Evolutionary conservation across 2,113 vertebrate genomes (phyloP).

Genomic region (Charina bottae): DNA sequence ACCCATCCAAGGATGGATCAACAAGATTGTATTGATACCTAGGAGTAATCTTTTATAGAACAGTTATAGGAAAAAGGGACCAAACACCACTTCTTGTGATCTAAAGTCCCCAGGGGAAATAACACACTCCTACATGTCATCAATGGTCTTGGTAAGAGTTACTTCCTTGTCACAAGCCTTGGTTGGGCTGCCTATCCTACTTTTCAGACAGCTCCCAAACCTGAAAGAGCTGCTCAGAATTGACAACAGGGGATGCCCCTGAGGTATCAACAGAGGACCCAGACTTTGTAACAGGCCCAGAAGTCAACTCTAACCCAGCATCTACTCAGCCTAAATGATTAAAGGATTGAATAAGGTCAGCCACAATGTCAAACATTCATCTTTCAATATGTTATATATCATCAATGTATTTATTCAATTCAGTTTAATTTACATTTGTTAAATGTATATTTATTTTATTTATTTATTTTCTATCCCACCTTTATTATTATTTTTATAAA

Average conservation of each 20-base stretch:
- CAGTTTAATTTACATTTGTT: background rate
- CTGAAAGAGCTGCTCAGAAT: background rate
- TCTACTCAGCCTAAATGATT: background rate
- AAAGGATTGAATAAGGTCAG: background rate
- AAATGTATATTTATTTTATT: no score
- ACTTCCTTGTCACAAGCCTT: background rate
- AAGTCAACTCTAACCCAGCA: background rate
- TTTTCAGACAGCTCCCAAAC: background rate
- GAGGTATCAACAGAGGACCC: background rate
- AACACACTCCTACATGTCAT: background rate
- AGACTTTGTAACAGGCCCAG: no score
- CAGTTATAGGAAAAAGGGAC: background rate
- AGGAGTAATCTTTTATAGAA: background rate
- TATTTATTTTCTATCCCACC: no score
- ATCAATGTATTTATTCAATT: background rate
- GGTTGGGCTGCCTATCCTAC: background rate
- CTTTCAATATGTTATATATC: background rate
- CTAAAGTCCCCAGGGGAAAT: no score
- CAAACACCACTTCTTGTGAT: no score
- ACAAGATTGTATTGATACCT: background rate
- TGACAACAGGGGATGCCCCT: background rate
- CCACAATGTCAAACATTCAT: no score
- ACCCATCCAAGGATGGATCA: background rate
- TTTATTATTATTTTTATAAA: no score
- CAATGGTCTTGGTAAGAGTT: background rate